Evolutionary conservation across 92 coral and sea anemone species (phyloP).

Genomic region (Phenganax subtilis): DNA sequence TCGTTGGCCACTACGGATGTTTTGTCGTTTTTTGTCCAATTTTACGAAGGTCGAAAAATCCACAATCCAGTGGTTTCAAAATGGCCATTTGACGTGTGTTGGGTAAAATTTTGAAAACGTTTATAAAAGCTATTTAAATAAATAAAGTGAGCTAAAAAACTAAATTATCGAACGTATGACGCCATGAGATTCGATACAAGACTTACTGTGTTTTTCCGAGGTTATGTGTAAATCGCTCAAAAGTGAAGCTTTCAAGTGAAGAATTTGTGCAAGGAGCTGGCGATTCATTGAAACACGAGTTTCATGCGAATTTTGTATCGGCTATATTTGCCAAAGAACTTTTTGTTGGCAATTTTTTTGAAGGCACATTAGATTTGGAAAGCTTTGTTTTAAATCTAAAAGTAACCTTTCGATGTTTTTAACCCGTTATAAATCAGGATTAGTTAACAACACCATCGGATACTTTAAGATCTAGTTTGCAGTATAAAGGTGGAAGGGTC

Average conservation of each 20-base stretch:
- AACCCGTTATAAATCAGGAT: background rate
- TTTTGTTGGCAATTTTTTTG: constrained; percentile 54
- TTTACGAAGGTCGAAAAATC: too few species aligned
- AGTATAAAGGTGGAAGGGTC: too few species aligned
- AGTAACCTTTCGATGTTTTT: background rate
- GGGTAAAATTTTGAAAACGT: background rate
- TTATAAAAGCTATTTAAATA: background rate
- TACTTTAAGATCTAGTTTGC: too few species aligned
- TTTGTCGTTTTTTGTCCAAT: too few species aligned
- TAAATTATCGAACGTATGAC: background rate
- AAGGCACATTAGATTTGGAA: constrained; percentile 39
- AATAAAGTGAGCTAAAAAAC: background rate
- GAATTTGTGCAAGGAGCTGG: background rate
- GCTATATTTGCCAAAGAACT: constrained; percentile 61
- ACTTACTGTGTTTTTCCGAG: background rate
- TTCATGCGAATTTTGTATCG: constrained; percentile 1
- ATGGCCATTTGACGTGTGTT: background rate
- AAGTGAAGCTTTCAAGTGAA: background rate
- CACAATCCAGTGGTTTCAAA: too few species aligned
- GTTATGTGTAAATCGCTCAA: background rate
- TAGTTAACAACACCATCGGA: too few species aligned
- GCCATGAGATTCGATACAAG: background rate
- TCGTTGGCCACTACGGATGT: too few species aligned
- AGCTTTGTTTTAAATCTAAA: too few species aligned
- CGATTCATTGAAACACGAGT: background rate